Evolutionary conservation across 64 coral and sea anemone genomes (phyloP), one percentile per base, ranked within the genome.

Genomic region (Dendronephthya gigantea): DNA sequence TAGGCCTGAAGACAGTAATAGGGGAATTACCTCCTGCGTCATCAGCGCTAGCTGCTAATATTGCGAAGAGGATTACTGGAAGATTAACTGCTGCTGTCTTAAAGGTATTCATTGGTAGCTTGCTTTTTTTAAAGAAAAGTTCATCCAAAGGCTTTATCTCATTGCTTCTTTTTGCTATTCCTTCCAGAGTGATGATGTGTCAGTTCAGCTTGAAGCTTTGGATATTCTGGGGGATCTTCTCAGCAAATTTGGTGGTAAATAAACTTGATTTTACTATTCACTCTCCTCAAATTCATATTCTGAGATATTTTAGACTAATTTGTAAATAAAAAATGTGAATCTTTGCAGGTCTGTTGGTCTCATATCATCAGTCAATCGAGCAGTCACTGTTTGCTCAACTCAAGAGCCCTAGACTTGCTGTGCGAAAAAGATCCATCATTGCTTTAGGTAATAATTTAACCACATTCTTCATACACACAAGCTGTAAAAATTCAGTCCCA

Each of bases 11-110:
- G 59, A 98, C 95, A 40, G 95, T 98, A 0, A 98, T 98, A 83
- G 92, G 95, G 38, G 95, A 98, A 28, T 68, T 98, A n/a, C 95
- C 95, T 16, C 95, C 95, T 47, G 95, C 95, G 19, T 98, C 95
- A 0, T 93, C 91, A 28, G 89, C 95, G 35, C 81, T 98, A 52
- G 95, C 95, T 58, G 95, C 92, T 36, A 98, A 93, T 74, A 98
- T 98, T 65, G 93, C 92, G 49, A 85, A 92, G 9, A 89, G 92
- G 91, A 98, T 98, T 40, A 98, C 95, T 76, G 95, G 95, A 2
- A 86, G 95, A 90, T 83, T 98, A 2, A 98, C 95, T 48, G 93
- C 91, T 91, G 95, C 95, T 69, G 93, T 98, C 90, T 84, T 90
- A 31, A 98, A 98, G 91, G 94, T 97, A 29, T 4, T 70, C n/a